A percentile compares a stretch with the other conserved stretches of the same genome.
Evolutionary conservation across 2,113 vertebrate genomes (phyloP).

Genomic region (Hippolais icterina): DNA sequence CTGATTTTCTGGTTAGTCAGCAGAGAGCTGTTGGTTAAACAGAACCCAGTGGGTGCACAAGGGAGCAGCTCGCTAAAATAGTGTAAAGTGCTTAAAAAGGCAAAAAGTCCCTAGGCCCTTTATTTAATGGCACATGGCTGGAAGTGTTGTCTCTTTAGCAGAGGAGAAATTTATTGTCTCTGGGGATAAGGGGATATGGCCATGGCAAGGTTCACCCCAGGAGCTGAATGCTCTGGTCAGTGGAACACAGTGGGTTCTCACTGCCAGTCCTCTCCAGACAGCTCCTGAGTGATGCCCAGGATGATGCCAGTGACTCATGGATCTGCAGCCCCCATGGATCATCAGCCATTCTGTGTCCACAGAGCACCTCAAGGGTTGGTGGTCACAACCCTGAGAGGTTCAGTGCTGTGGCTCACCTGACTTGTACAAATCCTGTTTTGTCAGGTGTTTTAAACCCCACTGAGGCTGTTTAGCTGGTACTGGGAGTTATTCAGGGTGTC

Average conservation of each 20-base stretch:
- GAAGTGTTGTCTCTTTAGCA: not conserved
- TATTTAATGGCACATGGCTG: not conserved
- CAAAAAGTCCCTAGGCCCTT: not conserved
- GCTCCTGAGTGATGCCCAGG: not conserved
- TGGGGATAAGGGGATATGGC: no score
- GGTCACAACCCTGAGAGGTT: not conserved
- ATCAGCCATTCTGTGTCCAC: no score
- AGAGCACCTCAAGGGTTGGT: no score
- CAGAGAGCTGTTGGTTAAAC: not conserved
- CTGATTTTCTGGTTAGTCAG: not conserved
- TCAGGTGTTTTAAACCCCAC: not conserved
- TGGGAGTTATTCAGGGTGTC: not conserved
- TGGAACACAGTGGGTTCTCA: not conserved
- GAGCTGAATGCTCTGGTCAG: not conserved
- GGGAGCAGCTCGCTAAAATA: not conserved
- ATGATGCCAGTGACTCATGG: not conserved
- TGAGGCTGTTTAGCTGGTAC: not conserved
- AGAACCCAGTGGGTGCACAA: not conserved
- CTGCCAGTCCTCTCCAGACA: fast-evolving
- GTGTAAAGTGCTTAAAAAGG: not conserved
- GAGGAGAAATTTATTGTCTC: not conserved
- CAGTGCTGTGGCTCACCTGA: not conserved
- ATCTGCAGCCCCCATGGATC: not conserved
- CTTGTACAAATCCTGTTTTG: not conserved
- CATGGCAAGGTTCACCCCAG: not conserved